phyloP scores from a whole-genome alignment of 2,888 invertebrate genomes.

The Glaucopsyche alexis region DNA sequence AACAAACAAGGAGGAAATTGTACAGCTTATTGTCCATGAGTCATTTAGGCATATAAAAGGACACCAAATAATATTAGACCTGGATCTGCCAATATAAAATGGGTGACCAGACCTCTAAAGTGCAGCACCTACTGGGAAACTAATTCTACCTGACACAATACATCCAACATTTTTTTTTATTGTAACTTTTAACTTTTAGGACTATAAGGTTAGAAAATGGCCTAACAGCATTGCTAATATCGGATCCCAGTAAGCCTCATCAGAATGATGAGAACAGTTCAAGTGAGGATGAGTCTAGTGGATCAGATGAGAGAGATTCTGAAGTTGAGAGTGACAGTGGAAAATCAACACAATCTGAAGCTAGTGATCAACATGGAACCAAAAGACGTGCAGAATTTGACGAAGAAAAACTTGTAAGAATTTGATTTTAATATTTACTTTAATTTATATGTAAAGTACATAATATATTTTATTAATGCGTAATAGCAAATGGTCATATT shows the following conservation, averaged over 20 bases:
- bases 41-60: too few species aligned
- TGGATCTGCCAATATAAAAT: too few species aligned
- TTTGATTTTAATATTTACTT: not conserved
- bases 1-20: too few species aligned
- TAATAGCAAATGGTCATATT: too few species aligned
- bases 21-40: too few species aligned
- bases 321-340: slow-evolving; percentile 69
- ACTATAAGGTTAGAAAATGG: slow-evolving; percentile 85
- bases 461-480: too few species aligned
- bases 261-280: slow-evolving; percentile 50
- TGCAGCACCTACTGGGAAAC: too few species aligned
- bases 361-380: slow-evolving; percentile 61
- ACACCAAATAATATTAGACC: too few species aligned
- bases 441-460: not conserved
- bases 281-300: slow-evolving; percentile 61
- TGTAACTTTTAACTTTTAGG: slow-evolving; percentile 56
- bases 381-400: slow-evolving; percentile 58
- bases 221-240: slow-evolving; percentile 85
- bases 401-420: slow-evolving; percentile 72
- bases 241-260: slow-evolving; percentile 75
- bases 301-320: slow-evolving; percentile 52
- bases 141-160: too few species aligned
- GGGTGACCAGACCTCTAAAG: too few species aligned
- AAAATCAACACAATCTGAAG: slow-evolving; percentile 56
- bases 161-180: not conserved